Evolutionary conservation across 2,113 vertebrate genomes (phyloP).

Genomic region (Oreochromis tanganicae): DNA sequence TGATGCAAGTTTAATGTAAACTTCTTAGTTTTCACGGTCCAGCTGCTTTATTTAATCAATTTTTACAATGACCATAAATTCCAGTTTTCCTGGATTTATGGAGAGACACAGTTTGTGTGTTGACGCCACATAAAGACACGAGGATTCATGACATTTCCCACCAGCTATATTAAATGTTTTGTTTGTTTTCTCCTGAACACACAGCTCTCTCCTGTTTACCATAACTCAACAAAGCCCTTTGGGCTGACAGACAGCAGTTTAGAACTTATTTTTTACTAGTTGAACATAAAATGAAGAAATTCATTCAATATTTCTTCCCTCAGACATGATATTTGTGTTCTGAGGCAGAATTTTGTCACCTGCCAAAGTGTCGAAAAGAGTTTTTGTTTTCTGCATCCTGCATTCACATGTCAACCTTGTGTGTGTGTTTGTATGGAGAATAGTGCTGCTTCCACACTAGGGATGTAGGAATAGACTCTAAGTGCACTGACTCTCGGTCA

Average conservation of each 20-base stretch:
- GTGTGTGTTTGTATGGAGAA: not conserved
- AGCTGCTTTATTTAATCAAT: slow-evolving; percentile 42
- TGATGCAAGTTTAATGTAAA: not conserved
- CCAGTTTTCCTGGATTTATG: not conserved
- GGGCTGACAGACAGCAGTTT: slow-evolving; percentile 10
- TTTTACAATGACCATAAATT: slow-evolving; percentile 20
- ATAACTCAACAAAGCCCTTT: slow-evolving; percentile 19
- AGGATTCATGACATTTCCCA: slow-evolving; percentile 2
- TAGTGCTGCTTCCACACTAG: not conserved
- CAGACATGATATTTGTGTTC: not conserved
- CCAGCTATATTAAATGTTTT: slow-evolving; percentile 17
- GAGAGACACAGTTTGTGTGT: not conserved
- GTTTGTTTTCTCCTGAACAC: slow-evolving; percentile 26
- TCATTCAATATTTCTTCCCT: not conserved
- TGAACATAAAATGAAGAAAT: slow-evolving; percentile 1
- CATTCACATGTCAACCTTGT: not conserved
- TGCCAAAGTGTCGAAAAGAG: not conserved
- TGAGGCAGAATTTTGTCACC: not conserved
- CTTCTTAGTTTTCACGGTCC: slow-evolving; percentile 2
- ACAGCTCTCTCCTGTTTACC: slow-evolving; percentile 23
- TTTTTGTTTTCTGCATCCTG: not conserved
- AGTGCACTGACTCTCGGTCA: not conserved
- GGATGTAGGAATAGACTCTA: not conserved
- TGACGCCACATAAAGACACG: not conserved
- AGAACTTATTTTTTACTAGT: not conserved